Percentiles rank a stretch among this genome's conserved stretches.
These are phyloP conservation scores for Saccostrea echinata DNA, from an alignment of 1,140 invertebrate species.

Conservation along the genomic window DNA sequence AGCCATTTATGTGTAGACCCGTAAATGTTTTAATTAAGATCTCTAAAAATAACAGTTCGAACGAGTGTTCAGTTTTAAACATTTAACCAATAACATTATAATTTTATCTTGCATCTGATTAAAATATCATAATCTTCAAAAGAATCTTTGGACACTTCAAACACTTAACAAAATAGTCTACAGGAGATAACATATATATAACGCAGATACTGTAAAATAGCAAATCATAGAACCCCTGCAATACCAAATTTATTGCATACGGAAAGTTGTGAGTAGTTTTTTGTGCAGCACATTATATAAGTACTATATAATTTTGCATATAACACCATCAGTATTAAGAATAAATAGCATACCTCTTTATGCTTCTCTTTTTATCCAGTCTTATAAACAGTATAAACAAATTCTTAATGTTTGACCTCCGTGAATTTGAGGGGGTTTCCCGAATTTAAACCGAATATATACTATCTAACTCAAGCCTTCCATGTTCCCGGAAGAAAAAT, in stretches of 20 bases:
- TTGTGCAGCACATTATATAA: not conserved
- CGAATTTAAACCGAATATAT: not conserved
- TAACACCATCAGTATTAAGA: not conserved
- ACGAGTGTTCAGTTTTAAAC: too few relatives aligned
- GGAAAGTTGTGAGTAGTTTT: not conserved
- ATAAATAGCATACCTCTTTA: not conserved
- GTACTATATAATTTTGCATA: not conserved
- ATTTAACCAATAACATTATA: too few relatives aligned
- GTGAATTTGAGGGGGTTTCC: slow-evolving; percentile 27
- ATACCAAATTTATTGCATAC: not conserved
- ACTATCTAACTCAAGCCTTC: not conserved
- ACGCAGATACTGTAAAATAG: too few relatives aligned
- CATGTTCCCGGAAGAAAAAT: not conserved
- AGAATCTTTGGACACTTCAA: too few relatives aligned
- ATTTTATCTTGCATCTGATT: too few relatives aligned
- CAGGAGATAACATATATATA: too few relatives aligned
- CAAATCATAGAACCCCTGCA: too few relatives aligned
- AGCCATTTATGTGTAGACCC: too few relatives aligned
- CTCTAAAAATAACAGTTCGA: too few relatives aligned
- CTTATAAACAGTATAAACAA: not conserved
- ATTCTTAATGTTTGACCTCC: not conserved
- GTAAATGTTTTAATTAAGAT: too few relatives aligned
- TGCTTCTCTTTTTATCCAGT: not conserved
- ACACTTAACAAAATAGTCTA: too few relatives aligned
- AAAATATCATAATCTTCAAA: too few relatives aligned